Conservation (phyloP, 1,140 invertebrate species). For the Drosophila cardini region DNA sequence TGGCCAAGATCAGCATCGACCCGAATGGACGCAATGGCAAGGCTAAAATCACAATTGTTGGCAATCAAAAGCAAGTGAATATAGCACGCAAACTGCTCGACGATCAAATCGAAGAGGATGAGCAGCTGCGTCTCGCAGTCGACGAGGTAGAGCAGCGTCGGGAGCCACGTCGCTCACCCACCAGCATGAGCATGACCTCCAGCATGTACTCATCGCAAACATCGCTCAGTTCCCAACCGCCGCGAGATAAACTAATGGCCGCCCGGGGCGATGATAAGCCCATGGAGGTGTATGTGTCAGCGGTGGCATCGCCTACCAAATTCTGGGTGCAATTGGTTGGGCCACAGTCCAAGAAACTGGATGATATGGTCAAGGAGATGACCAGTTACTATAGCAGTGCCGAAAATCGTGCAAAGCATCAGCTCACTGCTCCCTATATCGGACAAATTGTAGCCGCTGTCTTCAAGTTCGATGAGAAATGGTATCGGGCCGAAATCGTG, state of each 20-base stretch:
- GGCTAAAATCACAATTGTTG: slow-evolving; percentile 86
- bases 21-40: slow-evolving; percentile 72
- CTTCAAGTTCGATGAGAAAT: slow-evolving; percentile 90
- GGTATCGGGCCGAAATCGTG: slow-evolving; percentile 87
- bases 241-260: slow-evolving; percentile 80
- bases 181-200: slow-evolving; percentile 63
- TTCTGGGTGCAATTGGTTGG: slow-evolving; percentile 94
- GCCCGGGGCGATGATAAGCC: slow-evolving; percentile 85
- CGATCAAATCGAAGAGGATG: slow-evolving; percentile 87
- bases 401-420: slow-evolving; percentile 87
- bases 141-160: slow-evolving; percentile 85
- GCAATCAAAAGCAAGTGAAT: slow-evolving; percentile 87
- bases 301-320: slow-evolving; percentile 90
- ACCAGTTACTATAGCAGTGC: slow-evolving; percentile 89
- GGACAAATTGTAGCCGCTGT: slow-evolving; percentile 92
- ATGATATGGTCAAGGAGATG: slow-evolving; percentile 91
- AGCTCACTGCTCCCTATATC: slow-evolving; percentile 86
- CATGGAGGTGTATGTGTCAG: slow-evolving; percentile 93
- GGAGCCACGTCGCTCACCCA: slow-evolving; percentile 85
- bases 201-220: slow-evolving; percentile 80
- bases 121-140: slow-evolving; percentile 84
- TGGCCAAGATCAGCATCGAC: slow-evolving; percentile 78
- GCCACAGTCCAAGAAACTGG: slow-evolving; percentile 88
- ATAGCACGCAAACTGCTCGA: slow-evolving; percentile 87
- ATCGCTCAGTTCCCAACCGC: slow-evolving; percentile 72